Percentiles rank a stretch among this genome's conserved stretches.
Evolutionary conservation across 2,113 vertebrate species (phyloP).

Genomic region (cattle (Bos taurus)): DNA sequence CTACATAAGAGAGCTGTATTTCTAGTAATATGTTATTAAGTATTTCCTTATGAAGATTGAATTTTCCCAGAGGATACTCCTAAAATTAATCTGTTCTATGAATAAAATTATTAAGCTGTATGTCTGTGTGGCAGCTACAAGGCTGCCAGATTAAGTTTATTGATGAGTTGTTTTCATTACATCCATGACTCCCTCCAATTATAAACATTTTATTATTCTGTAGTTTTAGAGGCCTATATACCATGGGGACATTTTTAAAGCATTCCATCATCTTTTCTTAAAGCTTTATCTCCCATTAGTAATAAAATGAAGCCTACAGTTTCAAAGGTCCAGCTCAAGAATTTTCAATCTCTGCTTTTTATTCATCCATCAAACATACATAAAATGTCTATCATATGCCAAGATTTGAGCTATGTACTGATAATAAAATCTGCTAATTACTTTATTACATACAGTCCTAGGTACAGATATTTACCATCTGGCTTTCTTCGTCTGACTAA

Average conservation of each 20-base stretch:
- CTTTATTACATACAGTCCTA: not conserved
- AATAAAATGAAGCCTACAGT: not conserved
- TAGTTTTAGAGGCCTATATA: not conserved
- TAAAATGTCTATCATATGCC: not conserved
- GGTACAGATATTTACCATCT: not conserved
- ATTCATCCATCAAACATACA: not conserved
- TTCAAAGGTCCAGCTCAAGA: not conserved
- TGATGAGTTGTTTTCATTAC: conserved; percentile 15
- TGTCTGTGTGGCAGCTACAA: not conserved
- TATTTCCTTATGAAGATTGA: conserved; percentile 46
- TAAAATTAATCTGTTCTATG: conserved; percentile 29
- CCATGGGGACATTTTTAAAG: conserved; percentile 21
- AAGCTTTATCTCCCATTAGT: not conserved
- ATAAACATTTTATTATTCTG: conserved; percentile 25
- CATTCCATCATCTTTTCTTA: not conserved
- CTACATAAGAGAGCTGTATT: not conserved
- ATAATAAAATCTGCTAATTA: conserved; percentile 3
- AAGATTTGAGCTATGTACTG: not conserved
- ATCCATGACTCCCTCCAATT: not conserved
- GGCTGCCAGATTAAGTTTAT: conserved; percentile 15
- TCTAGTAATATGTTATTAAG: conserved; percentile 5
- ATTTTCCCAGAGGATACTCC: conserved; percentile 36
- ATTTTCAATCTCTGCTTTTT: not conserved
- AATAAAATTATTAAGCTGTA: conserved; percentile 20
- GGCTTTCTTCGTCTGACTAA: not conserved